Evolutionary conservation across 2,113 vertebrate genomes (phyloP), one percentile per base, ranked within the genome.

Genomic region (Calonectris borealis): DNA sequence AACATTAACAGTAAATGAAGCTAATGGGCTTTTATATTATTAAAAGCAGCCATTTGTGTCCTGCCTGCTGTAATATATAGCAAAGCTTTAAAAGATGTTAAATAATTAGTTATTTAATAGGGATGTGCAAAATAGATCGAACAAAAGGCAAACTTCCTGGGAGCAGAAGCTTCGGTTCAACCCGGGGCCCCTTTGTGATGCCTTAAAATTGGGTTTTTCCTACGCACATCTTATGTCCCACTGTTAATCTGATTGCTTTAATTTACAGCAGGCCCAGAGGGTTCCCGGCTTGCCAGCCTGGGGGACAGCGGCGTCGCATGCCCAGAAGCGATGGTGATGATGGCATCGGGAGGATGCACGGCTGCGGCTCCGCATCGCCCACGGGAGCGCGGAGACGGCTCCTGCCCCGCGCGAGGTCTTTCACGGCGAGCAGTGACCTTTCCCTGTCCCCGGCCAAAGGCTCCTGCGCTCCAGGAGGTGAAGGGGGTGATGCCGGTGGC

Each of bases 1-100:
- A 98, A 98, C 98, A 98, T 98, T 98, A 98, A 98, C 98, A 98
- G 98, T 98, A 98, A 98, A 98, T 98, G 98, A 98, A 98, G 98
- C 98, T 98, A 98, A 98, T 98, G 98, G 98, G 98, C 98, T 98
- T 98, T 98, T 98, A 98, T 98, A 98, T 98, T 98, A 98, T 98
- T 98, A 98, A 98, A 98, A 98, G 98, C 98, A 98, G 97, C 98
- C 98, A 97, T 98, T 98, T 98, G 98, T 98, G 98, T 98, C 98
- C 97, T 97, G 98, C 98, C 98, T 98, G 97, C 97, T 97, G 94
- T 96, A 98, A 98, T 97, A 97, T 97, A 98, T 94, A 97, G 98
- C 96, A 88, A 97, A 98, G 98, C 98, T 98, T 97, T 98, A 98
- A 98, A 98, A 98, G 98, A 98, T 98, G 98, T 98, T 98, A 98